Conservation (phyloP, 1,140 invertebrate genomes). For the Latrodectus geometricus region DNA sequence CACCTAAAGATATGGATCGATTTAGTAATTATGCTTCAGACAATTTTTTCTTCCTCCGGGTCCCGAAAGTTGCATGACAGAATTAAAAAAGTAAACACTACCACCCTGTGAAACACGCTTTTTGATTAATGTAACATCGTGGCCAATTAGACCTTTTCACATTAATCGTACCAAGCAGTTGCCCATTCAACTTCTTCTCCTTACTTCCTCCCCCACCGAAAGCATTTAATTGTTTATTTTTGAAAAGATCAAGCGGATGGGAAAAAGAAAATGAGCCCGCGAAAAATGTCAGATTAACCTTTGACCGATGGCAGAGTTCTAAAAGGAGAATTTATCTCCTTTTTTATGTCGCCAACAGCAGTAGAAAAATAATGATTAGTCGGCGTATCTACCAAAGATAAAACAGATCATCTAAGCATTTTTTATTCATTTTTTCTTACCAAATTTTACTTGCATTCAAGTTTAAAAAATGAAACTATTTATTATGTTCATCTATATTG, state of each 20-base stretch:
- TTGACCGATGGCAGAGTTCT: constrained; percentile 33
- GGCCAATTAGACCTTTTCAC: constrained; percentile 49
- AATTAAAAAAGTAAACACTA: constrained; percentile 32
- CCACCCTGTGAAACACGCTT: constrained; percentile 17
- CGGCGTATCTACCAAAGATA: not conserved
- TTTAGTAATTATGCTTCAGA: constrained; percentile 43
- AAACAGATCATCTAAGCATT: not conserved
- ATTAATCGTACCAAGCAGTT: constrained; percentile 42
- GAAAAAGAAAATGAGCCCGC: not conserved
- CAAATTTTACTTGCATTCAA: not conserved
- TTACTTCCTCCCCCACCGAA: not conserved
- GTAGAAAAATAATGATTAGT: not conserved
- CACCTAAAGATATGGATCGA: constrained; percentile 34
- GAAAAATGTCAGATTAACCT: constrained; percentile 51
- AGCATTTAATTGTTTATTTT: constrained; percentile 34
- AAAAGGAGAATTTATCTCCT: constrained; percentile 19
- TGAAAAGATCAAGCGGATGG: not conserved
- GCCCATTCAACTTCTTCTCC: not conserved
- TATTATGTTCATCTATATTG: not conserved
- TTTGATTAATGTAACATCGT: constrained; percentile 55
- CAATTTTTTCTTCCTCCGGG: constrained; percentile 4
- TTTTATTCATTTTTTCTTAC: not conserved
- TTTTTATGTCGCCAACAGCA: not conserved
- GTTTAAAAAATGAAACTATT: not conserved
- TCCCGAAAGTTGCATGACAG: not conserved